Evolutionary conservation across 2,888 invertebrate genomes (phyloP), one percentile per base, ranked within the genome.

Genomic region (Caenorhabditis becei): DNA sequence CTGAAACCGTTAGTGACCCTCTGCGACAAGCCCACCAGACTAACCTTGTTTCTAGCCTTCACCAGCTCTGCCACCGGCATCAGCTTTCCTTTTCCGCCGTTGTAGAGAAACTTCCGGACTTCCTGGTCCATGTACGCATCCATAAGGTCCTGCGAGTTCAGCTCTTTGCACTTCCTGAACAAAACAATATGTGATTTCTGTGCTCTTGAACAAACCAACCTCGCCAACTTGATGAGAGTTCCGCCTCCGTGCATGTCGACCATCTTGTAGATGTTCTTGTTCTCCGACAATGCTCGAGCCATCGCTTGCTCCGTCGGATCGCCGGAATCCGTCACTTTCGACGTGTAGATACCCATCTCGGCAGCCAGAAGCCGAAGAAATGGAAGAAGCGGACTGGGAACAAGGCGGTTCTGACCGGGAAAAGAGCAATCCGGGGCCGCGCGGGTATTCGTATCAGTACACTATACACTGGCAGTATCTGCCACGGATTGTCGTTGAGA

Each of bases 241-340:
- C 97, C 97, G 32, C 96, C 96, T 83, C 97, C 96, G 95, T 96
- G 96, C 67, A 97, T 93, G 92, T 97, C 95, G 5, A 95, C 95
- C 65, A 97, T 93, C 91, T 96, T 95, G 91, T 97, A 97, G 63
- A 97, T 77, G n/a, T 62, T 65, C 26, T 54, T 47, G 41, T 80
- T 65, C 35, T 70, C 74, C 8, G 63, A 58, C 11, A 77, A 26
- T 0, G 51, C 61, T 3, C 51, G 41, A 47, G 58, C 74, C 24
- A 41, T 41, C n/a, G 49, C 61, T 61, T 70, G 61, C n/a, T n/a
- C 59, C 20, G 51, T 23, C 41, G 41, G 41, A 4, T 47, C 8
- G 2, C 26, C 61, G 20, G 51, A 35, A 70, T 70, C 59, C 18
- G 59, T 1, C 1, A 51, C 56, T 51, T 70, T 70, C 2, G 70